These are phyloP conservation scores for Gymnopithys bicolor DNA, from an alignment of 2,797 vertebrate genomes.

Conservation along the genomic window DNA sequence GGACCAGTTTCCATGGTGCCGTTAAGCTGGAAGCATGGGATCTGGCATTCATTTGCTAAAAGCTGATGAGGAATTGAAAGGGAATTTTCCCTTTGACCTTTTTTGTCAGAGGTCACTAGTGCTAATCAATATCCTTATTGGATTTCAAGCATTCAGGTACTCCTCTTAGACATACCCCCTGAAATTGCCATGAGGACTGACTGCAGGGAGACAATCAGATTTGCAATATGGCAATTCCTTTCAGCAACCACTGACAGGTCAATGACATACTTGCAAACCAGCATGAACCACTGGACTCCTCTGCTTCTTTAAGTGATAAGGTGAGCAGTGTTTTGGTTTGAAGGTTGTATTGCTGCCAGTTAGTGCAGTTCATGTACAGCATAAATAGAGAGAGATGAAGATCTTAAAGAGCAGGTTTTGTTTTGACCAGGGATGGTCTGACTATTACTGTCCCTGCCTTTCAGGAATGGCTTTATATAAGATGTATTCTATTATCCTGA, in stretches of 20 bases:
- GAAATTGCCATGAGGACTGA: neutral
- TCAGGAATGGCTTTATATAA: neutral
- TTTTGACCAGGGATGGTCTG: neutral
- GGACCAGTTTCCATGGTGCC: constrained; percentile 11
- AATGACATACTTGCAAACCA: neutral
- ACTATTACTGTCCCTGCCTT: neutral
- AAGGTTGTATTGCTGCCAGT: neutral
- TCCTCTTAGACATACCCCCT: neutral
- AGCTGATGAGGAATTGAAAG: constrained; percentile 42
- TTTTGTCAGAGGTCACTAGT: neutral
- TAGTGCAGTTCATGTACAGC: neutral
- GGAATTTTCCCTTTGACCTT: constrained; percentile 42
- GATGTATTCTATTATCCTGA: neutral
- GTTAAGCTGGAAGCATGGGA: constrained; percentile 17
- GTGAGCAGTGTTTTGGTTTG: neutral
- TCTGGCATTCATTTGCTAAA: constrained; percentile 36
- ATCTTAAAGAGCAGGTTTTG: neutral
- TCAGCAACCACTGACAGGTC: neutral
- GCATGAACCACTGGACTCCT: neutral
- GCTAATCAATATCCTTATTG: constrained; percentile 29
- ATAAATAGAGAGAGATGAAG: neutral
- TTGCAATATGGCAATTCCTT: neutral
- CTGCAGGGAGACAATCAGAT: neutral
- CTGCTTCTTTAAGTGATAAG: neutral
- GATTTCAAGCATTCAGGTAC: constrained; percentile 26